Base-by-base conservation (phyloP, 1,140 invertebrate genomes). In the Nephila pilipes region DNA sequence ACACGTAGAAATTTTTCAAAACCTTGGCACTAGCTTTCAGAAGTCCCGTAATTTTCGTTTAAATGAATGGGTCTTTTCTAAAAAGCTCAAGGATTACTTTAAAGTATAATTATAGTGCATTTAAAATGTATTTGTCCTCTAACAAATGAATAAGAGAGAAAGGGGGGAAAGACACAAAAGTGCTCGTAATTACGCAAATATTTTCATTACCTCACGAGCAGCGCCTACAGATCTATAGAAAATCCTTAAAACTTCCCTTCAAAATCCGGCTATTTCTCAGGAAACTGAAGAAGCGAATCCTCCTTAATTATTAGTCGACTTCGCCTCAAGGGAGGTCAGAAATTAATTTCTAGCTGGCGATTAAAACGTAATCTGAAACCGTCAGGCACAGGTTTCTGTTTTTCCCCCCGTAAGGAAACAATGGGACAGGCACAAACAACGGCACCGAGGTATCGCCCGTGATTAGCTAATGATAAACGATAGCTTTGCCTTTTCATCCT, bases 401-500 rank as follows among this genome's bases (percentile, higher is more conserved):
- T 81, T 83, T 90, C 57, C 25, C 46, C 79, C 80, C 79, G 32
- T 79, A 22, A 57, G 75, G 55, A 92, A 85, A 92, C 90, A 92
- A 92, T 69, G 46, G 80, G 60, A 32, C 90, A 36, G 58, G 80
- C 90, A 92, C 60, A 85, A 92, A 92, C 80, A 91, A 91, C 90
- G 79, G 54, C 90, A 20, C 58, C 18, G 25, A 54, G 90, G 81
- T 65, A 92, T 92, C 57, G 55, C 81, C n/a, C 60, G 38, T 92
- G 90, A 92, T 92, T 92, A 92, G 90, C 80, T 92, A 92, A 92
- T 92, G 90, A 92, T 92, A 92, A 92, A 92, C 90, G 90, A 92
- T 92, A 92, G 90, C 90, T 92, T 81, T 85, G 55, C 36, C 90
- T 92, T 92, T 92, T 92, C 90, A 92, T 92, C 90, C 90, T 85